phyloP scores from a whole-genome alignment of 2,888 invertebrate species.

The Pherbina coryleti region DNA sequence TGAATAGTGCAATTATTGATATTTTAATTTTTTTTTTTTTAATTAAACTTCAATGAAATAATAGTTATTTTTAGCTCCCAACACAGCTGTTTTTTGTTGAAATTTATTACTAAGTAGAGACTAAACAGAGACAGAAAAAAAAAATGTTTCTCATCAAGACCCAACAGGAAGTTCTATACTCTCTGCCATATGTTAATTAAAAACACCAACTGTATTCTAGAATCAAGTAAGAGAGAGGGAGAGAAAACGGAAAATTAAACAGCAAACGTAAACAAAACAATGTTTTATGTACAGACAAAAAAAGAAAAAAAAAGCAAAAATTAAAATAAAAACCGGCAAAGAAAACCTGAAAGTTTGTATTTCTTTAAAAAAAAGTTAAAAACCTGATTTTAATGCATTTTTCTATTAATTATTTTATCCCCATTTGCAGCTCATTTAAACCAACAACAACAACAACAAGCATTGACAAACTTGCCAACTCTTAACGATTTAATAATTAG shows the following conservation, averaged over 20 bases:
- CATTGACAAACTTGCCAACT: constrained; percentile 43
- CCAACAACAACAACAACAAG: constrained; percentile 3
- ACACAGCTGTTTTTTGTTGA: no score
- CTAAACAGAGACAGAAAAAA: not conserved
- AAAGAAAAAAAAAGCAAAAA: not conserved
- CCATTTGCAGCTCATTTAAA: constrained; percentile 28
- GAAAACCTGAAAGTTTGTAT: constrained; percentile 30
- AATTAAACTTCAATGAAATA: no score
- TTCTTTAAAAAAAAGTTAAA: not conserved
- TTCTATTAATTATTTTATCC: not conserved
- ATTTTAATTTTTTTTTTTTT: no score
- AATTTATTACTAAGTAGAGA: not conserved
- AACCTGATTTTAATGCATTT: constrained; percentile 29
- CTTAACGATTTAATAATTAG: not conserved
- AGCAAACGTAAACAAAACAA: constrained; percentile 3
- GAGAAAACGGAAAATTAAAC: not conserved
- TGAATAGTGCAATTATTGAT: no score
- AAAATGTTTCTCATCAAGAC: no score
- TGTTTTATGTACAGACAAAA: no score
- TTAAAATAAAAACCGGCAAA: constrained; percentile 14
- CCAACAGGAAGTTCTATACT: not conserved
- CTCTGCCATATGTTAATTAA: not conserved
- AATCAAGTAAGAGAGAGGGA: not conserved
- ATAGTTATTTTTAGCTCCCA: no score
- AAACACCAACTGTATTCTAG: not conserved